Percentiles rank a stretch among this genome's conserved stretches.
Conservation (phyloP, 2,888 invertebrate genomes). For the Nemoura dubitans region DNA sequence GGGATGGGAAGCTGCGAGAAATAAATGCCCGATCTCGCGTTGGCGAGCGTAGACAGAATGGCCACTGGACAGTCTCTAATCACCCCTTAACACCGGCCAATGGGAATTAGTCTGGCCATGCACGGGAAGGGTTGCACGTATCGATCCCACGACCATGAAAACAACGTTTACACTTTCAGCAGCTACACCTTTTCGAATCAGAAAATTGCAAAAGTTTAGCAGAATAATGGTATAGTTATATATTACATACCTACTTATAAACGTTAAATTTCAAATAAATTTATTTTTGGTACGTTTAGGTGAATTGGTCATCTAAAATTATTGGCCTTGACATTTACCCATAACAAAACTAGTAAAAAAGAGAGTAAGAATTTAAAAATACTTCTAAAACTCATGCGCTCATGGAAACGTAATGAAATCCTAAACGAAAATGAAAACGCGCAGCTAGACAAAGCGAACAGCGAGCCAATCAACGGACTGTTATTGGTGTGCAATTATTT, state of each 20-base stretch:
- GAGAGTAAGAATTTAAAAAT: too few relatives aligned
- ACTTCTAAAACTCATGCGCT: too few relatives aligned
- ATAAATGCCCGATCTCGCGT: constrained; percentile 15
- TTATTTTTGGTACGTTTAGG: too few relatives aligned
- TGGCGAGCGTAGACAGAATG: constrained; percentile 21
- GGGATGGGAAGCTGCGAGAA: constrained; percentile 18
- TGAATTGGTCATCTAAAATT: too few relatives aligned
- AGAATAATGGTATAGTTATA: too few relatives aligned
- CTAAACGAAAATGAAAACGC: too few relatives aligned
- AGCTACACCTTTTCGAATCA: neutral
- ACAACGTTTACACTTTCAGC: neutral
- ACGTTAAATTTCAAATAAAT: too few relatives aligned
- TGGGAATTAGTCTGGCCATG: constrained; percentile 36
- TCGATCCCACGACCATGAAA: constrained; percentile 35
- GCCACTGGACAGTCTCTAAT: constrained; percentile 43
- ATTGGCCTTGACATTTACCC: too few relatives aligned
- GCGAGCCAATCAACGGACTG: constrained; percentile 30
- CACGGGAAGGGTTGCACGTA: constrained; percentile 47
- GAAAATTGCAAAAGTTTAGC: too few relatives aligned
- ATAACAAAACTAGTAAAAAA: too few relatives aligned
- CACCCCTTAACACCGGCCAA: constrained; percentile 41
- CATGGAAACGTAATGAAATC: too few relatives aligned
- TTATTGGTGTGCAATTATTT: constrained; percentile 48
- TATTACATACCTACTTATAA: too few relatives aligned
- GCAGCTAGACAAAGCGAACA: neutral